Evolutionary conservation across 2,797 vertebrate genomes (phyloP).

Genomic region (Sebastes kiyomatsui): DNA sequence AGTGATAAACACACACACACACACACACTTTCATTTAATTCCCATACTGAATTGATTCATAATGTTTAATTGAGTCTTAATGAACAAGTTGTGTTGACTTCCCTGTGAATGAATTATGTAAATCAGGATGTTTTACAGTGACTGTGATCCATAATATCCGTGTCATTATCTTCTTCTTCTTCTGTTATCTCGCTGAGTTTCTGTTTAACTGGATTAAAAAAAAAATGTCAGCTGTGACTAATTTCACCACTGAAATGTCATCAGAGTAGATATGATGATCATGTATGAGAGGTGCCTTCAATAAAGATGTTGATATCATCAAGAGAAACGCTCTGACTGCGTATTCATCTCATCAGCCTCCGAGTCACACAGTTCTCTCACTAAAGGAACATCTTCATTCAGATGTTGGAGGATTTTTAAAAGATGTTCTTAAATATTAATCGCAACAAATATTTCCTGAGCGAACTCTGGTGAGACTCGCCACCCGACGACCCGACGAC

Average conservation of each 20-base stretch:
- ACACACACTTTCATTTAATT: neutral
- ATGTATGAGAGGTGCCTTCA: neutral
- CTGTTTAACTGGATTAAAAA: neutral
- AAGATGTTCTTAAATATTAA: neutral
- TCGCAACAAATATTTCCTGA: too few species aligned
- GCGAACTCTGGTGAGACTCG: too few species aligned
- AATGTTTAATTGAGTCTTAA: neutral
- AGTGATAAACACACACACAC: neutral
- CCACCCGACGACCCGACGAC: too few species aligned
- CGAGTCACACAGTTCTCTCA: neutral
- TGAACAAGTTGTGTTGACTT: neutral
- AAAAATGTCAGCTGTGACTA: slow-evolving; percentile 28
- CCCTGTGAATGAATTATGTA: neutral
- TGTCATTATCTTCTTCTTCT: neutral
- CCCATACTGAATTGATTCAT: too few species aligned
- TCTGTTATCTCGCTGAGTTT: neutral
- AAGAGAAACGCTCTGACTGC: neutral
- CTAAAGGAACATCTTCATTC: neutral
- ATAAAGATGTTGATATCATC: slow-evolving; percentile 3
- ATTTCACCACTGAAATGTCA: neutral
- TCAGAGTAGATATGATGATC: neutral
- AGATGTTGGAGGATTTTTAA: neutral
- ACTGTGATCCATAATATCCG: neutral
- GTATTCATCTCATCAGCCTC: too few species aligned
- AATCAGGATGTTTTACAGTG: neutral